Percentiles rank a stretch among this genome's conserved stretches.
These are phyloP conservation scores for Clanis bilineata DNA, from an alignment of 2,888 invertebrate genomes.

Conservation along the genomic window DNA sequence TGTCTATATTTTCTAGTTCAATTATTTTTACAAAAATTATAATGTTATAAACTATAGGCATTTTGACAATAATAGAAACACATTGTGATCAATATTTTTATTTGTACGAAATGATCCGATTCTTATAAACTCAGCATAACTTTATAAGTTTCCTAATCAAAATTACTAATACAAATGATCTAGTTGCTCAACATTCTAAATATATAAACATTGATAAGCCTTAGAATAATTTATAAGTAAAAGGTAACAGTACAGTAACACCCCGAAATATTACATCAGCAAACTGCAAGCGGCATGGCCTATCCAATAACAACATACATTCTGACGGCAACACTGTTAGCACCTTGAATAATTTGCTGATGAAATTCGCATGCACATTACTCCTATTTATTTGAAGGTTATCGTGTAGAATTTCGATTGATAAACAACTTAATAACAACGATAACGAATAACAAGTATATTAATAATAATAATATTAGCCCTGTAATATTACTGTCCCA, in stretches of 20 bases:
- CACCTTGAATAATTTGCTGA: background rate
- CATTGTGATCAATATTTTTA: too few species aligned
- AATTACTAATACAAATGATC: background rate
- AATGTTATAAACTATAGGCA: too few species aligned
- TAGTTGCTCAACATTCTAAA: background rate
- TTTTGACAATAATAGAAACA: too few species aligned
- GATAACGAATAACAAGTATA: background rate
- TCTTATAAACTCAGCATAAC: background rate
- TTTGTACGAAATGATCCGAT: too few species aligned
- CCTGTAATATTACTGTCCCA: too few species aligned
- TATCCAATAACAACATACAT: background rate
- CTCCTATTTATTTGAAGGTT: background rate
- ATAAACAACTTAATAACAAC: background rate
- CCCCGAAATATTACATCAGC: background rate
- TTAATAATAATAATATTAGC: too few species aligned
- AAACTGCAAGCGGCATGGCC: background rate
- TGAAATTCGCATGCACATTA: background rate
- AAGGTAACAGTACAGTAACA: background rate
- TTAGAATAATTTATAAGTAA: background rate
- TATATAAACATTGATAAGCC: constrained; percentile 3
- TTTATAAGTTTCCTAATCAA: background rate
- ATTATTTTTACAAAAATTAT: too few species aligned
- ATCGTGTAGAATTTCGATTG: background rate
- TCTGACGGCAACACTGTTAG: background rate
- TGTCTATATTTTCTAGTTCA: too few species aligned